Evolutionary conservation across 2,113 vertebrate genomes (phyloP), one percentile per base, ranked within the genome.

Genomic region (Oostethus manadensis): DNA sequence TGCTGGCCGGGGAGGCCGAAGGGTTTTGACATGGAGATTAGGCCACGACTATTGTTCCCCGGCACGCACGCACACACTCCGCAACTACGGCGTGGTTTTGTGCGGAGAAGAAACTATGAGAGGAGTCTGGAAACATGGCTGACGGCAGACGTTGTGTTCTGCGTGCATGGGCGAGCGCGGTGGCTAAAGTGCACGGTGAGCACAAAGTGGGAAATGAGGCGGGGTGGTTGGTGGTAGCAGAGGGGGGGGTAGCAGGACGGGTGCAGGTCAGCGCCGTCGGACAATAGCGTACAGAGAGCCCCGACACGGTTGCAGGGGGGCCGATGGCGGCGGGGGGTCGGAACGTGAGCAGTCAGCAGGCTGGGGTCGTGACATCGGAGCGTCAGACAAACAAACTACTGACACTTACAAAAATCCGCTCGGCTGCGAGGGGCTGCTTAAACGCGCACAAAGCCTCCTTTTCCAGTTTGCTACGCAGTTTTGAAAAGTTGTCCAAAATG

Each of bases 1-100:
- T 90, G 91, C 92, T 93, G 92, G 87, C 92, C 92, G 91, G 93
- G 93, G 94, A 94, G 92, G 92, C 92, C 92, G 93, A 94, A 93
- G 91, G 92, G 95, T 95, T 97, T 98, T 97, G 95, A 97, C 96
- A 98, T 98, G 96, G 94, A 98, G 95, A 98, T 98, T 98, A 98
- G 93, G 90, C 90, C 88, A 89, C 84, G 89, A 92, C 90, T 74
- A 96, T 98, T 98, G 96, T 98, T 93, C 89, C 87, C 88, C 75
- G 70, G 73, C 77, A 74, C 80, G 76, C 77, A 71, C 45, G 59
- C 61, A 49, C 64, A 60, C 75, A 63, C 75, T 67, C 72, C 60
- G 22, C 73, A 67, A 44, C 18, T n/a, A 18, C 11, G 33, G 47
- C 20, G 22, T 56, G 45, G 6, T 44, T 58, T 8, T 58, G 15